Conservation (phyloP, 2,797 vertebrate species). For the Erethizon dorsatum region DNA sequence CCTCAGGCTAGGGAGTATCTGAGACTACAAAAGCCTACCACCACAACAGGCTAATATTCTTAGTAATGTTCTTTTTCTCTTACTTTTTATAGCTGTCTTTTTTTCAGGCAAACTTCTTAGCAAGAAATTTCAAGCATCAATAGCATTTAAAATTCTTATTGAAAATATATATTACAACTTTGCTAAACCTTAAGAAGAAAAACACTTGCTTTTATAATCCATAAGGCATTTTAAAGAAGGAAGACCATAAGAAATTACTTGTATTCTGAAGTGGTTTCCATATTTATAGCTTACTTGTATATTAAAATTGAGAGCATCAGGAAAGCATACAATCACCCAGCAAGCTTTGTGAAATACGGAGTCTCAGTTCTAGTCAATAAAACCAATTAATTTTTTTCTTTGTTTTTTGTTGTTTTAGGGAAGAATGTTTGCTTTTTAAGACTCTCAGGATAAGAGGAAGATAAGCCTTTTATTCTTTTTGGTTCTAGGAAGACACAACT, state of each 20-base stretch:
- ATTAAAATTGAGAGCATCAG: neutral
- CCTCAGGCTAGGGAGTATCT: neutral
- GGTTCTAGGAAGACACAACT: neutral
- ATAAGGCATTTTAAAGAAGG: neutral
- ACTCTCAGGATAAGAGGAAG: neutral
- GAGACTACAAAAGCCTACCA: neutral
- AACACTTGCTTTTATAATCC: neutral
- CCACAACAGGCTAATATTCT: neutral
- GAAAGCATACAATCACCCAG: neutral
- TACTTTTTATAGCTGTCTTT: neutral
- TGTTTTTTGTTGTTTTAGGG: neutral
- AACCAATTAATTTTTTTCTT: neutral
- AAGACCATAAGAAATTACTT: neutral
- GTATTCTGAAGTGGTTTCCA: neutral
- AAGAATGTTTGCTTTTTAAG: neutral
- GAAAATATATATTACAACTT: conserved; percentile 24
- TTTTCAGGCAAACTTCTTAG: conserved; percentile 48
- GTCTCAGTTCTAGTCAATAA: neutral
- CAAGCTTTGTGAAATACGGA: neutral
- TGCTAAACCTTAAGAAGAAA: neutral
- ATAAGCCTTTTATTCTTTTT: neutral
- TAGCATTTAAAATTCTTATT: conserved; percentile 33
- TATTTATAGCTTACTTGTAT: neutral
- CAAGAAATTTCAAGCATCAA: conserved; percentile 22
- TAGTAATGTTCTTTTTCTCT: conserved; percentile 40